These are phyloP conservation scores for Eupithecia subfuscata DNA, from an alignment of 2,888 invertebrate species.

Conservation along the genomic window DNA sequence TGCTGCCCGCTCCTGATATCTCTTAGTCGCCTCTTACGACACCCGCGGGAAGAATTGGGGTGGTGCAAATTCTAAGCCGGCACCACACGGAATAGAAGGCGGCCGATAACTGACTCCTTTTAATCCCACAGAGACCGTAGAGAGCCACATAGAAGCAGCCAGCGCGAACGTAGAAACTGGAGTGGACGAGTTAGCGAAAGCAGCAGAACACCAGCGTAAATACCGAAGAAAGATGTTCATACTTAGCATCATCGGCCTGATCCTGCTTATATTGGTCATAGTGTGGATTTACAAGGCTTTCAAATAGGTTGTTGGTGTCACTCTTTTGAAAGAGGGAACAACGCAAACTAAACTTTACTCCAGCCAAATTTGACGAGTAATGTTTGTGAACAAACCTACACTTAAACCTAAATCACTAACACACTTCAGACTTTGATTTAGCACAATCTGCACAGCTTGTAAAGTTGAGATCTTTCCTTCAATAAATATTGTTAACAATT, in stretches of 20 bases:
- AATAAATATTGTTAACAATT: not conserved
- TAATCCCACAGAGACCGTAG: conserved; percentile 88
- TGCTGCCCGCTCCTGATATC: too few species aligned
- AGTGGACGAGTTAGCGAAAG: conserved; percentile 90
- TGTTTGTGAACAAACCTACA: not conserved
- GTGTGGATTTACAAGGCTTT: conserved; percentile 86
- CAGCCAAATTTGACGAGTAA: not conserved
- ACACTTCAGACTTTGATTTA: not conserved
- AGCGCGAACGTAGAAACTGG: conserved; percentile 91
- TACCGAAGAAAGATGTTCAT: conserved; percentile 90
- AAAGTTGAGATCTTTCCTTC: not conserved
- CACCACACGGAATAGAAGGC: too few species aligned
- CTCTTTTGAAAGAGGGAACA: not conserved
- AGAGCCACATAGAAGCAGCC: conserved; percentile 90
- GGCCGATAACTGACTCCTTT: too few species aligned
- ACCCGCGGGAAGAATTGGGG: too few species aligned
- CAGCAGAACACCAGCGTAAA: conserved; percentile 89
- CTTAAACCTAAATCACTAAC: not conserved
- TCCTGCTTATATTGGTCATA: conserved; percentile 87
- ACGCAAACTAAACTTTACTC: not conserved
- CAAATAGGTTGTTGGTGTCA: conserved; percentile 61
- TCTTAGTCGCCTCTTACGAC: too few species aligned
- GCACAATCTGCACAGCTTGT: not conserved
- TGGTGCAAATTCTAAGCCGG: too few species aligned
- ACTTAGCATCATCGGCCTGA: conserved; percentile 86